A percentile compares a stretch with the other conserved stretches of the same genome.
These are phyloP conservation scores for Eupithecia subumbrata DNA, from an alignment of 2,888 invertebrate species.

Conservation along the genomic window DNA sequence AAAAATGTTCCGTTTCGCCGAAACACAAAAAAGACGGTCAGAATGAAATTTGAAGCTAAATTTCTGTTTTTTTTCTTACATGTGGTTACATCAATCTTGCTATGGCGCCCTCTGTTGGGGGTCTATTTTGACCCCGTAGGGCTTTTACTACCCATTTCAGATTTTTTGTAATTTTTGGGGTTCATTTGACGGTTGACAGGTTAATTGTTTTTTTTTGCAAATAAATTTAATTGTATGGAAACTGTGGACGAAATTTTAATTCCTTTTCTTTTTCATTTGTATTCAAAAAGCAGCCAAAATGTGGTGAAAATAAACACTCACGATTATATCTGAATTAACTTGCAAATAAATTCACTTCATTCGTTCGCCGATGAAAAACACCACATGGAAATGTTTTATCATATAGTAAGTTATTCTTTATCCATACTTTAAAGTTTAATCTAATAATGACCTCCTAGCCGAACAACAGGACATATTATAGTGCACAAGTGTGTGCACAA, in stretches of 20 bases:
- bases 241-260: not conserved
- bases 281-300: not conserved
- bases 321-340: too few relatives aligned
- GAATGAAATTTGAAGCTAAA: constrained; percentile 18
- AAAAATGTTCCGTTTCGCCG: constrained; percentile 27
- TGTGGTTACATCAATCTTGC: constrained; percentile 25
- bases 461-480: too few relatives aligned
- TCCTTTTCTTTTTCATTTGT: not conserved
- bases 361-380: too few relatives aligned
- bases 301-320: too few relatives aligned
- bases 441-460: too few relatives aligned
- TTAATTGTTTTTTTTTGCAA: not conserved
- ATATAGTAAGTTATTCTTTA: too few relatives aligned
- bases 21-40: constrained; percentile 14
- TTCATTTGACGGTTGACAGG: constrained; percentile 4
- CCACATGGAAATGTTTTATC: too few relatives aligned
- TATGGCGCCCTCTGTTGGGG: constrained; percentile 32
- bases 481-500: too few relatives aligned
- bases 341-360: too few relatives aligned
- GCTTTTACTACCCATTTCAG: constrained; percentile 9
- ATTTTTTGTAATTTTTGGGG: constrained; percentile 6
- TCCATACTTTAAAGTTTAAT: too few relatives aligned
- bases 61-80: constrained; percentile 7
- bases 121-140: constrained; percentile 18
- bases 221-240: not conserved